Evolutionary conservation across 1,140 invertebrate genomes (phyloP), one percentile per base, ranked within the genome.

Genomic region (Charaxes varanes): DNA sequence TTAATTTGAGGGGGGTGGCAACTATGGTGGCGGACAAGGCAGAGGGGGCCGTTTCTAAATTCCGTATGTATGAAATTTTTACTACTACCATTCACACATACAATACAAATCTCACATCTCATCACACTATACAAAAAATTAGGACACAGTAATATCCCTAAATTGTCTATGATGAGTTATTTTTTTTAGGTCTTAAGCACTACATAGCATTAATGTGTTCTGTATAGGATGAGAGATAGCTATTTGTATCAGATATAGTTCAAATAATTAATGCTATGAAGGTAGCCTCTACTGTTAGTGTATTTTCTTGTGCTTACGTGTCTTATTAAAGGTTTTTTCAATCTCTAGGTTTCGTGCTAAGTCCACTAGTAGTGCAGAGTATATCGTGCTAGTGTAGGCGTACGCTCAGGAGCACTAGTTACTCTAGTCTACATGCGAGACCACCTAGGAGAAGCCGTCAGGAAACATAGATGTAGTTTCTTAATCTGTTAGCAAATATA

Each of bases 281-380:
- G 74, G 62, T 68, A 60, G 63, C 43, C 34, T 31, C 24, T 49
- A 54, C 40, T 70, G 51, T 54, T 56, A 60, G 53, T 61, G 14
- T 58, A 27, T 66, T 52, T 62, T 49, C 45, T 52, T 68, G 49
- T 69, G 28, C 28, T 17, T 31, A 61, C 41, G 44, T 77, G 62
- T 69, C 58, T 76, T 48, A 73, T 70, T 54, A 60, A 76, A 73
- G 60, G 53, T 83, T 83, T 83, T 82, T 83, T 83, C 65, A 83
- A 83, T 83, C 79, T 83, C 79, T 83, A 83, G 79, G 79, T 80
- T 83, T 77, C 76, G 79, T 83, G 79, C 79, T 83, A 83, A 80
- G 79, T 83, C 77, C 76, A 82, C 78, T 80, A 82, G 79, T 83
- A 83, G 78, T 68, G 76, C 79, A 82, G 76, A 69, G 62, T 79